phyloP scores from a whole-genome alignment of 2,797 vertebrate genomes.

The Pipistrellus pygmaeus region DNA sequence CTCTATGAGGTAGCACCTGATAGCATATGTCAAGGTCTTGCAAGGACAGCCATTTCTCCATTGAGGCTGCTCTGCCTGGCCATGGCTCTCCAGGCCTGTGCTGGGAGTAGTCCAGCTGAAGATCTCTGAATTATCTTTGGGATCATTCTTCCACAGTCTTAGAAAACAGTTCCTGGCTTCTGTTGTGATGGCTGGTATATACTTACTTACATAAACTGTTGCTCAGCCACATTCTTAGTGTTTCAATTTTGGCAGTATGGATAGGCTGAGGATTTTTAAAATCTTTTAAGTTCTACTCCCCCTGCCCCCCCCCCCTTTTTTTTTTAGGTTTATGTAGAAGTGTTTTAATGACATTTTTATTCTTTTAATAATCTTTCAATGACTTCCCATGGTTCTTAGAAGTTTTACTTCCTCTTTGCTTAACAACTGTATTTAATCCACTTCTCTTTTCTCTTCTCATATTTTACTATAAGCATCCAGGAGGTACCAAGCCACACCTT shows the following conservation, averaged over 20 bases:
- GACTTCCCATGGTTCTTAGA: too few relatives aligned
- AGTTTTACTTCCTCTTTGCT: neutral
- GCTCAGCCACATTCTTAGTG: neutral
- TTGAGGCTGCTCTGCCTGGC: neutral
- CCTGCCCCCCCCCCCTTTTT: neutral
- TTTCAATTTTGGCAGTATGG: neutral
- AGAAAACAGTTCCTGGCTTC: neutral
- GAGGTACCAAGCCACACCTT: neutral
- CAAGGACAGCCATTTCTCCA: neutral
- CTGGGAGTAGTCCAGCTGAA: neutral
- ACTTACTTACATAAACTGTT: neutral
- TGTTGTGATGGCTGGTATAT: neutral
- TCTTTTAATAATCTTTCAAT: too few relatives aligned
- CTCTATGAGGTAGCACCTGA: neutral
- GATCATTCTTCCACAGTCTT: neutral
- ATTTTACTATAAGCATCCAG: conserved; percentile 21
- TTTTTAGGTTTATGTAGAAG: too few relatives aligned
- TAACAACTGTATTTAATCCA: neutral
- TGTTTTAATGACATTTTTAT: too few relatives aligned
- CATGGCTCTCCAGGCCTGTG: neutral
- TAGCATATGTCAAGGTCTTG: neutral
- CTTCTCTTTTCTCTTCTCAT: conserved; percentile 9
- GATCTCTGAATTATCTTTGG: neutral
- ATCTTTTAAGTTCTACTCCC: neutral
- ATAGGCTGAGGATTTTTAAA: neutral